Conservation (phyloP, 2,888 invertebrate species). For the Eumacrocentrus americanus region DNA sequence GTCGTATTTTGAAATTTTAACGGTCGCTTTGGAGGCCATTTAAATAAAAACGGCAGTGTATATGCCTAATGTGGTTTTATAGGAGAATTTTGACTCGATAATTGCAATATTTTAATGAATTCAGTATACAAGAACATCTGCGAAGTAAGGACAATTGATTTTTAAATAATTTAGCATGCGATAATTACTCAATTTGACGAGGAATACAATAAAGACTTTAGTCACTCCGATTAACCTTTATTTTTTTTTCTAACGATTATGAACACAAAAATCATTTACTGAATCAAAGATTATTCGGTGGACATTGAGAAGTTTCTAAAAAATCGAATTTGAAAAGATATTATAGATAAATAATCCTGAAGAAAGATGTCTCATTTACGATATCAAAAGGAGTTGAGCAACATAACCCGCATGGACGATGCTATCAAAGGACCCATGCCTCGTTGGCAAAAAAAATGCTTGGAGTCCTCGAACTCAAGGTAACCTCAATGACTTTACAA, state of each 20-base stretch:
- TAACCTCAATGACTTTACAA: conserved; percentile 31
- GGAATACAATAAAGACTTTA: too few relatives aligned
- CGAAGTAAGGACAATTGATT: too few relatives aligned
- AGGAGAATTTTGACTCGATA: not conserved
- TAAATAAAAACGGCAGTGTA: too few relatives aligned
- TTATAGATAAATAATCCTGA: not conserved
- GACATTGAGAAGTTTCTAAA: not conserved
- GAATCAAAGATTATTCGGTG: not conserved
- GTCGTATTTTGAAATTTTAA: not conserved
- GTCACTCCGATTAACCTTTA: too few relatives aligned
- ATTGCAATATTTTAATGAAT: not conserved
- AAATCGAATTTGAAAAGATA: not conserved
- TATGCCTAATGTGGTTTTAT: too few relatives aligned
- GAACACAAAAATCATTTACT: not conserved
- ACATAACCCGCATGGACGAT: conserved; percentile 78
- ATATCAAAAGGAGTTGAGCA: conserved; percentile 81
- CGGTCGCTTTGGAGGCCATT: not conserved
- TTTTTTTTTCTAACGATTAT: too few relatives aligned
- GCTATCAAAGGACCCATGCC: conserved; percentile 79
- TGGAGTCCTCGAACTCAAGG: conserved; percentile 66
- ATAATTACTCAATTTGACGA: too few relatives aligned
- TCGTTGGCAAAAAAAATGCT: conserved; percentile 77
- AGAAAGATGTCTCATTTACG: conserved; percentile 77
- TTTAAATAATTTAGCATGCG: too few relatives aligned
- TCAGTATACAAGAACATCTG: not conserved